Conservation (phyloP, 2,888 invertebrate genomes). For the Epicampocera succincta region DNA sequence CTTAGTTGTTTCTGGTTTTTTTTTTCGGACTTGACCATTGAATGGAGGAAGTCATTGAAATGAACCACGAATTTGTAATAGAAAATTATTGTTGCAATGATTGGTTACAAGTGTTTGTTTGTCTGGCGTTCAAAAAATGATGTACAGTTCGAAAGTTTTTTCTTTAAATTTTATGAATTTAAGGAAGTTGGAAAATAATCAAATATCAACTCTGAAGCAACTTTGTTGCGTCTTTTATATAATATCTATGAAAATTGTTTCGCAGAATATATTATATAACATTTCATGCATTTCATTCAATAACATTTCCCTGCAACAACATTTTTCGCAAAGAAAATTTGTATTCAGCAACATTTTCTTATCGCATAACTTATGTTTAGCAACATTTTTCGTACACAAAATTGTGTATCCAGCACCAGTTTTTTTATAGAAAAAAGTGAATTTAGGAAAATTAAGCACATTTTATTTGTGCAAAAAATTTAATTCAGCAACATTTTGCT, state of each 20-base stretch:
- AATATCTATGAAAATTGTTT: too few species aligned
- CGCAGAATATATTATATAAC: too few species aligned
- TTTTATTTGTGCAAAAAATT: neutral
- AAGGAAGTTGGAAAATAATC: neutral
- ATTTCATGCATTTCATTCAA: too few species aligned
- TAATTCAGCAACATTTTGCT: neutral
- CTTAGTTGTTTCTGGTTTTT: neutral
- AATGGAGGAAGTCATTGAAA: conserved; percentile 41
- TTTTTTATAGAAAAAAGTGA: too few species aligned
- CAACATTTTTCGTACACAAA: too few species aligned
- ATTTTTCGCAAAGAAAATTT: too few species aligned
- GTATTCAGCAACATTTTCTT: too few species aligned
- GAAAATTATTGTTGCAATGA: conserved; percentile 59
- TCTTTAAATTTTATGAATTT: neutral
- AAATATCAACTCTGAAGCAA: neutral
- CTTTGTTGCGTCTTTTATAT: neutral
- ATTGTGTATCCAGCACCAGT: too few species aligned
- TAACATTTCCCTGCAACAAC: too few species aligned
- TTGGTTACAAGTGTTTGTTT: conserved; percentile 36
- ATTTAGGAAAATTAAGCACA: too few species aligned
- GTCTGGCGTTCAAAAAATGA: conserved; percentile 33
- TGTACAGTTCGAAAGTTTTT: conserved; percentile 8
- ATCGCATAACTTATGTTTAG: too few species aligned
- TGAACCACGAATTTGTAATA: conserved; percentile 58
- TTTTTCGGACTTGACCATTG: neutral